Percentiles rank a stretch among this genome's conserved stretches.
Evolutionary conservation across 2,888 invertebrate genomes (phyloP).

Genomic region (Rhamphomyia laevipes): DNA sequence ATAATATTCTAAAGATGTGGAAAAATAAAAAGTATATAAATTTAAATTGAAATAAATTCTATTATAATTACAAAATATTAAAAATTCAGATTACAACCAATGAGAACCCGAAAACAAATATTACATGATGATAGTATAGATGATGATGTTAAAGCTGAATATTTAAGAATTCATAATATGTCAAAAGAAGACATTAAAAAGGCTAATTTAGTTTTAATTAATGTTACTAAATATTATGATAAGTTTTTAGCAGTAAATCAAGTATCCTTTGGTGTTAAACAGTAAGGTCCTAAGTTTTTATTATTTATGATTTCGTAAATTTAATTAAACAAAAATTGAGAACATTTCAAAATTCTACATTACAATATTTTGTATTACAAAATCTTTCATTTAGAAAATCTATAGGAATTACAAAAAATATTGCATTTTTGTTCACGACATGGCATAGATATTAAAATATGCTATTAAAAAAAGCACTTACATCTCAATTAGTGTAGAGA

Average conservation of each 20-base stretch:
- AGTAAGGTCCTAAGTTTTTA: too few relatives aligned
- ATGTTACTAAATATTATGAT: slow-evolving; percentile 64
- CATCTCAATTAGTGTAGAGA: too few relatives aligned
- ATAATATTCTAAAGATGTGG: too few relatives aligned
- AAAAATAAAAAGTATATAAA: neutral
- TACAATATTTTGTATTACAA: too few relatives aligned
- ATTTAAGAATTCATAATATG: slow-evolving; percentile 37
- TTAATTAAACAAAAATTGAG: too few relatives aligned
- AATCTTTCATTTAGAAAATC: too few relatives aligned
- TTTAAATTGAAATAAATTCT: neutral
- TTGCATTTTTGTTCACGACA: too few relatives aligned
- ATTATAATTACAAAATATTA: neutral
- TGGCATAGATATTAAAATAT: too few relatives aligned
- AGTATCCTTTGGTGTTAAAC: slow-evolving; percentile 43
- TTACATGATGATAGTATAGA: slow-evolving; percentile 17
- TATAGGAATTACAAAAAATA: too few relatives aligned
- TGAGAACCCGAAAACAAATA: slow-evolving; percentile 21
- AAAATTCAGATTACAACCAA: slow-evolving; percentile 18
- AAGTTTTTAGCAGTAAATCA: slow-evolving; percentile 68
- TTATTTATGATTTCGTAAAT: too few relatives aligned
- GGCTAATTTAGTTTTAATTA: slow-evolving; percentile 48
- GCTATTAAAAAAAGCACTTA: too few relatives aligned
- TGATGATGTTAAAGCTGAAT: slow-evolving; percentile 47
- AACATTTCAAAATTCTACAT: too few relatives aligned
- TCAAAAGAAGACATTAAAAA: slow-evolving; percentile 29